A percentile compares a stretch with the other conserved stretches of the same genome.
phyloP scores from a whole-genome alignment of 2,797 vertebrate genomes.

The Cichlasoma orientale region DNA sequence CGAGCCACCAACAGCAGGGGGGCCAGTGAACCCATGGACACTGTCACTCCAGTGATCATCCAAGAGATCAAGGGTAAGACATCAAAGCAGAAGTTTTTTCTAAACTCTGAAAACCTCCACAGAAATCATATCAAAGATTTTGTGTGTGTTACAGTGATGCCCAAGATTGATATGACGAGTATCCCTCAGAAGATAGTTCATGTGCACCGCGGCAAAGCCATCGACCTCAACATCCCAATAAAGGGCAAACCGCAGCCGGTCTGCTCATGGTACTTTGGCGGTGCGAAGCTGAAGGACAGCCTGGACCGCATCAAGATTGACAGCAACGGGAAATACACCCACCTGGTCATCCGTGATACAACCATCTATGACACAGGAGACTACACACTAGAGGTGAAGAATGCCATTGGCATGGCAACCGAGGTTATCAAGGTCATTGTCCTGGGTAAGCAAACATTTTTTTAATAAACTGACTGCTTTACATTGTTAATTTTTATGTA shows the following conservation, averaged over 20 bases:
- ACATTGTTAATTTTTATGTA: neutral
- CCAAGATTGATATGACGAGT: slow-evolving; percentile 91
- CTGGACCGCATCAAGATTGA: slow-evolving; percentile 94
- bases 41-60: slow-evolving; percentile 88
- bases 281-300: slow-evolving; percentile 90
- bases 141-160: slow-evolving; percentile 81
- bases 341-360: slow-evolving; percentile 91
- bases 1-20: slow-evolving; percentile 95
- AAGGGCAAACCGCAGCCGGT: slow-evolving; percentile 88
- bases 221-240: slow-evolving; percentile 91
- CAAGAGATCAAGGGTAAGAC: slow-evolving; percentile 91
- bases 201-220: slow-evolving; percentile 89
- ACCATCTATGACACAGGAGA: slow-evolving; percentile 94
- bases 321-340: slow-evolving; percentile 86
- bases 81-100: neutral
- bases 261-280: slow-evolving; percentile 91
- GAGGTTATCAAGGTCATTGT: slow-evolving; percentile 95
- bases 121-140: neutral
- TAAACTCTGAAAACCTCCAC: neutral
- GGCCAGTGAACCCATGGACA: slow-evolving; percentile 92
- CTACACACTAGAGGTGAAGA: slow-evolving; percentile 94
- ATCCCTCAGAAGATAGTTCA: slow-evolving; percentile 96
- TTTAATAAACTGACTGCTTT: neutral
- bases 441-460: slow-evolving; percentile 86
- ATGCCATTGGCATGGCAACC: slow-evolving; percentile 85